Evolutionary conservation across 64 coral and sea anemone genomes (phyloP).

Genomic region (Montipora sp.): DNA sequence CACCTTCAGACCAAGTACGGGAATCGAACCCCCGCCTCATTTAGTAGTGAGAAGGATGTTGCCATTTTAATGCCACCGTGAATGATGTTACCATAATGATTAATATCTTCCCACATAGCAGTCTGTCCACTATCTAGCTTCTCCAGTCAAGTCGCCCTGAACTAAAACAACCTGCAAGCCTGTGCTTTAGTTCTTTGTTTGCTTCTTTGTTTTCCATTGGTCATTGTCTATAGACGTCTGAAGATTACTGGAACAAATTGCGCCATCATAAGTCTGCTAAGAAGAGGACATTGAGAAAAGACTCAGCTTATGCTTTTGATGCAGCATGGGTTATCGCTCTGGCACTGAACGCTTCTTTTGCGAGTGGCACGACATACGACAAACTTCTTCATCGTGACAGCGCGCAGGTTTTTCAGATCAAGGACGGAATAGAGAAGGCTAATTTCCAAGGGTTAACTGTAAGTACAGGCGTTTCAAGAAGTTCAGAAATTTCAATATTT

Average conservation of each 20-base stretch:
- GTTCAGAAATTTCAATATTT: background rate
- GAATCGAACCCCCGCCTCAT: too few species aligned
- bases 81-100: too few species aligned
- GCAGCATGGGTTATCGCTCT: slow-evolving; percentile 66
- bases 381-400: background rate
- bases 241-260: slow-evolving; percentile 31
- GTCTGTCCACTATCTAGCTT: too few species aligned
- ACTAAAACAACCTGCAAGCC: too few species aligned
- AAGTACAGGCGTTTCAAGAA: background rate
- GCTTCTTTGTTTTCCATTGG: too few species aligned
- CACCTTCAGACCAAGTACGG: too few species aligned
- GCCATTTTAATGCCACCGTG: too few species aligned
- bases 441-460: slow-evolving; percentile 29
- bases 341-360: slow-evolving; percentile 34
- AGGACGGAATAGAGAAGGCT: background rate
- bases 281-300: slow-evolving; percentile 16
- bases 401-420: background rate
- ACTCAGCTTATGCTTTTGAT: slow-evolving; percentile 78
- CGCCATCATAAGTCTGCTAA: slow-evolving; percentile 8
- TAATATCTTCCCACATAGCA: too few species aligned
- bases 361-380: slow-evolving; percentile 7
- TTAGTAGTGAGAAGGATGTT: too few species aligned
- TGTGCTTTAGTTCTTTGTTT: too few species aligned
- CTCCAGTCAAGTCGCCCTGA: too few species aligned
- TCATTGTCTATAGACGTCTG: background rate